Evolutionary conservation across 2,888 invertebrate species (phyloP).

Genomic region (Clivina fossor): DNA sequence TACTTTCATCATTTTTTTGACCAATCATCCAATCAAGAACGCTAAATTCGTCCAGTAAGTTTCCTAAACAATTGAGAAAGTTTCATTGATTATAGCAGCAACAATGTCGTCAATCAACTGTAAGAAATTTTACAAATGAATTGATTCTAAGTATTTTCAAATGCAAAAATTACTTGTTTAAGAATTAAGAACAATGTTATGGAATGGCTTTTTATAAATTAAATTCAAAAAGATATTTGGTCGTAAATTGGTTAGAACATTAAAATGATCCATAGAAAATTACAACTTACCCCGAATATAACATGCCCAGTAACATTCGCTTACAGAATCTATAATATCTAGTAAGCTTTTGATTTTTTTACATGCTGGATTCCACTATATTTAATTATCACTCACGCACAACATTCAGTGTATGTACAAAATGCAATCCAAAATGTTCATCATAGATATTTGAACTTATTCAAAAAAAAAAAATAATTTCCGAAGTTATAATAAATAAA

Average conservation of each 20-base stretch:
- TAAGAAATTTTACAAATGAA: constrained; percentile 5
- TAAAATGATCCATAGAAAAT: constrained; percentile 1
- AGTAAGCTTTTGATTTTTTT: constrained; percentile 18
- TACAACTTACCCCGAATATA: constrained; percentile 25
- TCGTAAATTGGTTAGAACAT: constrained; percentile 27
- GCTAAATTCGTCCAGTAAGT: constrained; percentile 73
- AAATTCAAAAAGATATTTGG: constrained; percentile 4
- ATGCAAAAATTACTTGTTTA: constrained; percentile 19
- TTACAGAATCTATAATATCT: constrained; percentile 16
- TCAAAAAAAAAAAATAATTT: no score
- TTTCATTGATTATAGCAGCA: constrained; percentile 17
- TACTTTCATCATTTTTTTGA: constrained; percentile 89
- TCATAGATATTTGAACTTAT: no score
- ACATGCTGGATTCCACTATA: constrained; percentile 22
- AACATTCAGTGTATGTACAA: constrained; percentile 9
- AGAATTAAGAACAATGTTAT: constrained; percentile 43
- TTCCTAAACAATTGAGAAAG: constrained; percentile 56
- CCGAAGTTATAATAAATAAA: no score
- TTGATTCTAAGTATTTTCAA: constrained; percentile 14
- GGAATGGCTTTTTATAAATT: constrained; percentile 47
- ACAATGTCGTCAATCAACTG: background rate
- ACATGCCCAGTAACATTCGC: constrained; percentile 27
- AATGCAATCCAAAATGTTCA: no score
- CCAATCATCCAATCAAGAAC: constrained; percentile 90
- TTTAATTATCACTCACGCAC: constrained; percentile 14